Percentiles rank a stretch among this genome's conserved stretches.
Conservation (phyloP, 2,113 vertebrate species). For the Indicator maculatus region DNA sequence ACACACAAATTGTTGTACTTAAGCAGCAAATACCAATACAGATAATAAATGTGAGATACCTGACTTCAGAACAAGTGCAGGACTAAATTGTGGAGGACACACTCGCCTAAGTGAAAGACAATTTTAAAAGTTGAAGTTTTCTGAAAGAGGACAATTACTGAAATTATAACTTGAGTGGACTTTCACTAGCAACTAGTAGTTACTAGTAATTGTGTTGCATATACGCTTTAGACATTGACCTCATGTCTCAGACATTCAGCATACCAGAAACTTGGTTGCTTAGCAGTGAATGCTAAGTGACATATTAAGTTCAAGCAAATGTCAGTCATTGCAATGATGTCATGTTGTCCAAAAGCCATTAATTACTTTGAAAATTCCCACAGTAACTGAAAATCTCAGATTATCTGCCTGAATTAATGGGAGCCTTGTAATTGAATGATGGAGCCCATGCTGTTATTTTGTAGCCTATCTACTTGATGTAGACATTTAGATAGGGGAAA, state of each 20-base stretch:
- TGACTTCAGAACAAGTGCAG: background rate
- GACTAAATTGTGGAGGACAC: background rate
- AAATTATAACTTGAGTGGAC: background rate
- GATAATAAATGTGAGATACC: background rate
- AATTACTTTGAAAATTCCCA: conserved; percentile 67
- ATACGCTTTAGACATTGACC: conserved; percentile 48
- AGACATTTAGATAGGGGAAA: background rate
- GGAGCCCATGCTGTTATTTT: conserved; percentile 56
- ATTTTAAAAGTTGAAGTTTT: background rate
- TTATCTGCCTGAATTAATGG: conserved; percentile 67
- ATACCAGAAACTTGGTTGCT: conserved; percentile 37
- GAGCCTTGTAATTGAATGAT: conserved; percentile 33
- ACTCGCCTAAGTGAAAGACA: background rate
- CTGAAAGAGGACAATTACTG: background rate
- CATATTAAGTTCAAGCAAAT: conserved; percentile 64
- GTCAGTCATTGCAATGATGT: conserved; percentile 63
- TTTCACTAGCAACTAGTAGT: background rate
- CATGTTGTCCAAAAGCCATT: conserved; percentile 59
- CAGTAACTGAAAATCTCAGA: conserved; percentile 64
- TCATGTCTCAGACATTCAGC: conserved; percentile 45
- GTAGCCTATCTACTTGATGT: background rate
- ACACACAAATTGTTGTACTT: background rate
- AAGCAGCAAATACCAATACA: background rate
- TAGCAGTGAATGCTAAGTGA: conserved; percentile 60
- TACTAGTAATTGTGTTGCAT: conserved; percentile 38